phyloP scores from a whole-genome alignment of 2,113 vertebrate species.

The Podarcis cretensis region DNA sequence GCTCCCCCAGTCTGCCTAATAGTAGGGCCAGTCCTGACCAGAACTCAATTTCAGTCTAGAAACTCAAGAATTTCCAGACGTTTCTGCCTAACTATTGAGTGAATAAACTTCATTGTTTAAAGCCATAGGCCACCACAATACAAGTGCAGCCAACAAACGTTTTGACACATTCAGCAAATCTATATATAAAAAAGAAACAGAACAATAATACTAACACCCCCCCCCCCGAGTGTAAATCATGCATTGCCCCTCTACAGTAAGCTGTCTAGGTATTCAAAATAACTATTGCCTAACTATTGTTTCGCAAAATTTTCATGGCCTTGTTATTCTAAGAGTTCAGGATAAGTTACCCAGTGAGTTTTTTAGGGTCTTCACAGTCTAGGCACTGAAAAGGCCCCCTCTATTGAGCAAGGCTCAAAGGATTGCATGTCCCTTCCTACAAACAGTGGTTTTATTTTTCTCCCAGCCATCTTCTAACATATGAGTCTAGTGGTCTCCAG shows the following conservation, averaged over 20 bases:
- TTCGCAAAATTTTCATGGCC: not conserved
- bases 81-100: conserved; percentile 45
- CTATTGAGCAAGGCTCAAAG: conserved; percentile 10
- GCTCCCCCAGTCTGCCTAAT: not conserved
- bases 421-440: conserved; percentile 54
- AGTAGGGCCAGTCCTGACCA: not conserved
- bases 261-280: no score
- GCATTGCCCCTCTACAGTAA: no score
- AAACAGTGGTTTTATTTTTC: conserved; percentile 48
- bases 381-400: conserved; percentile 25
- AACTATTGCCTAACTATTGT: not conserved
- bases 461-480: conserved; percentile 9
- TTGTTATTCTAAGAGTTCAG: not conserved
- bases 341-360: not conserved
- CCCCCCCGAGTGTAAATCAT: no score
- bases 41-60: not conserved
- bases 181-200: no score
- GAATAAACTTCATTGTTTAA: no score
- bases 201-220: no score
- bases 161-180: no score
- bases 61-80: conserved; percentile 47
- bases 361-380: not conserved
- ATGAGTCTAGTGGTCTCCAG: conserved; percentile 52
- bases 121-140: no score
- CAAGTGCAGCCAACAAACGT: no score